Percentiles rank a stretch among this genome's conserved stretches.
These are phyloP conservation scores for Melanchra persicariae DNA, from an alignment of 2,888 invertebrate species.

Conservation along the genomic window DNA sequence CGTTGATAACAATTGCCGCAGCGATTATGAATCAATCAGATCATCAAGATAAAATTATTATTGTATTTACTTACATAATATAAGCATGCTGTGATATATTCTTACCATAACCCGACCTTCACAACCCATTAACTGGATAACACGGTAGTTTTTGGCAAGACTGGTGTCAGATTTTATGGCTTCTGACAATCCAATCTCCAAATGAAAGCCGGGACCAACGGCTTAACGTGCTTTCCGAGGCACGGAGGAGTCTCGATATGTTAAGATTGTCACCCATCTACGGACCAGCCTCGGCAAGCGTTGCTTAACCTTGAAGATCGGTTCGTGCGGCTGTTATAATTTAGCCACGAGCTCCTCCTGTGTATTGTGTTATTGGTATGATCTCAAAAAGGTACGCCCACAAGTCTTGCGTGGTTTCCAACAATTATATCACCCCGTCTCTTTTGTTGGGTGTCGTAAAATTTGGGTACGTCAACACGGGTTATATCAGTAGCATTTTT, in stretches of 20 bases:
- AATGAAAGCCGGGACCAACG: no score
- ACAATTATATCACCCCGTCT: background rate
- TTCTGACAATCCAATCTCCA: no score
- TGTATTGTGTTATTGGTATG: constrained; percentile 35
- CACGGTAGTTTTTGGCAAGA: no score
- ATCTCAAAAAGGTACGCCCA: constrained; percentile 1
- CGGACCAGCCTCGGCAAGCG: no score
- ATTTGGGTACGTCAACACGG: constrained; percentile 19
- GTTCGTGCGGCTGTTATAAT: background rate
- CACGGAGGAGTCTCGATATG: no score
- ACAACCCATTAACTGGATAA: no score
- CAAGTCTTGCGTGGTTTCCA: background rate
- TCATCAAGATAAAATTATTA: constrained; percentile 19
- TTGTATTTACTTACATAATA: background rate
- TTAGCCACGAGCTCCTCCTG: no score
- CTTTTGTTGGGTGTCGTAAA: constrained; percentile 2
- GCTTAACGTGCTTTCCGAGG: no score
- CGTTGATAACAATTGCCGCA: constrained; percentile 47
- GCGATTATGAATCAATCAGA: constrained; percentile 49
- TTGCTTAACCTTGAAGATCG: background rate
- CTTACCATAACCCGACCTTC: no score
- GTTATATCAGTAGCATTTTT: background rate
- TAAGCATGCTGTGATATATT: background rate
- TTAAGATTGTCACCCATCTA: no score
- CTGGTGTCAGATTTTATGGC: no score